Evolutionary conservation across 2,797 vertebrate species (phyloP), one percentile per base, ranked within the genome.

Genomic region (Melopsittacus undulatus): DNA sequence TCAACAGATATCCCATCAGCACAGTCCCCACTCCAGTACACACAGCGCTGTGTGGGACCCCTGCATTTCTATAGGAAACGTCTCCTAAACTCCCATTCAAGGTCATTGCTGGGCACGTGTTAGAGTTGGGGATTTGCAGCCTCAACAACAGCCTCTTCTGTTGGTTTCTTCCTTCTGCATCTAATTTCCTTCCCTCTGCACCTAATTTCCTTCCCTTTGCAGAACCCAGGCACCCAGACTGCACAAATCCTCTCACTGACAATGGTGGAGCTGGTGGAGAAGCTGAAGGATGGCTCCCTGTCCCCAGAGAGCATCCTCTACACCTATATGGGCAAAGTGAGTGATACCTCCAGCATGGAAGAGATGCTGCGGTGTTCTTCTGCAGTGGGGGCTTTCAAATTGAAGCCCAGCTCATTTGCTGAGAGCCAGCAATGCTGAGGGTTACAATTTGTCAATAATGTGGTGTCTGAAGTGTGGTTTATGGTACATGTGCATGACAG

Each of bases 241-340:
- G 51, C 83, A 36, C 43, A 52, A 11, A 97, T 98, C 74, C 91
- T 98, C 81, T 95, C 91, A 0, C 91, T 99, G 88, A 95, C 98
- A 1, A 88, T 99, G 87, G 45, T 90, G 74, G 98, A 98, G 85
- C 83, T 99, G 93, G 96, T 79, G 15, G 93, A 97, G 74, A 95
- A 97, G 57, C 97, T 99, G 64, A 93, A 91, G 90, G 94, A 98
- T 2, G 98, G 96, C 6, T 97, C 94, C 3, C 94, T 99, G 88
- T 97, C 68, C 83, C 98, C 98, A 2, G 97, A 98, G 42, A 97
- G 97, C 0, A 97, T 98, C 66, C 97, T 99, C 26, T 98, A 98
- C 86, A 83, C 97, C 49, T 99, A 98, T 74, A 83, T 98, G 95
- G 98, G 98, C 91, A 98, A 99, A 98, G 98, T 99, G 67, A 90